A percentile compares a stretch with the other conserved stretches of the same genome.
These are phyloP conservation scores for Hololepta plana DNA, from an alignment of 2,888 invertebrate genomes.

Conservation along the genomic window DNA sequence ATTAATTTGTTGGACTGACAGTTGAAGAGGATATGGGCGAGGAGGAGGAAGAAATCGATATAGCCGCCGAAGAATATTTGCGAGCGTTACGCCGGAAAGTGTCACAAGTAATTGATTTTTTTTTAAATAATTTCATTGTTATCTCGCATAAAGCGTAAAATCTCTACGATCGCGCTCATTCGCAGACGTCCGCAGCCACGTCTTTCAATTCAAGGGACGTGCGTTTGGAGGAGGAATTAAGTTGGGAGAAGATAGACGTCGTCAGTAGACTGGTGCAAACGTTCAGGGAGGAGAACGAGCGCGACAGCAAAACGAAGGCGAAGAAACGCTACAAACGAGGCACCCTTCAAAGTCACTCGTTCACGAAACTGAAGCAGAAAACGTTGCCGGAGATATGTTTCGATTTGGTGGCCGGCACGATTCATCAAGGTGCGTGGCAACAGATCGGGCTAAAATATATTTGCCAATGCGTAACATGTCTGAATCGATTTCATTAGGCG, in stretches of 20 bases:
- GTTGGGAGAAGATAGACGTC: slow-evolving; percentile 12
- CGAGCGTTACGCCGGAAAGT: slow-evolving; percentile 19
- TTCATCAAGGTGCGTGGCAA: slow-evolving; percentile 20
- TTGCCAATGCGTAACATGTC: slow-evolving; percentile 4
- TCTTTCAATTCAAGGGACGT: slow-evolving; percentile 8
- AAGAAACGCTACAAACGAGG: slow-evolving; percentile 19
- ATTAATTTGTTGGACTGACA: too few relatives aligned
- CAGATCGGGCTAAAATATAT: not conserved
- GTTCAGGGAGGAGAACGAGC: slow-evolving; percentile 22
- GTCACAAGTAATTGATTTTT: too few relatives aligned
- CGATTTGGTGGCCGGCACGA: slow-evolving; percentile 20
- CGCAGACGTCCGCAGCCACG: slow-evolving; percentile 9
- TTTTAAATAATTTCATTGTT: too few relatives aligned
- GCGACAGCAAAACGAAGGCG: slow-evolving; percentile 12
- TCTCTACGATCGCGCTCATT: slow-evolving; percentile 1
- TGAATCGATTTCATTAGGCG: not conserved
- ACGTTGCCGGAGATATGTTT: slow-evolving; percentile 22
- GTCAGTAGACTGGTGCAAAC: slow-evolving; percentile 20
- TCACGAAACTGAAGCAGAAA: slow-evolving; percentile 21
- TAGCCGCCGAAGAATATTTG: slow-evolving; percentile 8
- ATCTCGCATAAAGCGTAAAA: not conserved
- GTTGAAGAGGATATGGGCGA: slow-evolving; percentile 12
- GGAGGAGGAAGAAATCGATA: slow-evolving; percentile 10
- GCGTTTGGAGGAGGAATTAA: slow-evolving; percentile 7
- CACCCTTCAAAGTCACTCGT: slow-evolving; percentile 25